phyloP scores from a whole-genome alignment of 1,140 invertebrate species.

The Periplaneta americana region DNA sequence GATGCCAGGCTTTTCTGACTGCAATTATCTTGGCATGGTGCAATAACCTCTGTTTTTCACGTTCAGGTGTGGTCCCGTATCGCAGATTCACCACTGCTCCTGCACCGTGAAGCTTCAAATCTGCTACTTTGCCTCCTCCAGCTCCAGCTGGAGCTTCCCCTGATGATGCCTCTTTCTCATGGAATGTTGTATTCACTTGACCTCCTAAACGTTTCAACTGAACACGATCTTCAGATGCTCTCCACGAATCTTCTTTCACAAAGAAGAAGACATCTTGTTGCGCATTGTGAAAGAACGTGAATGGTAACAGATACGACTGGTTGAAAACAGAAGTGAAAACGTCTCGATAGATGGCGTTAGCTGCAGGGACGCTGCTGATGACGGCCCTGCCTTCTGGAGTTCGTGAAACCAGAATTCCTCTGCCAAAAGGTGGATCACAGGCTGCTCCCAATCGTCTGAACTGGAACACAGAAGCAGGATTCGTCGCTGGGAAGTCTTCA shows the following conservation, averaged over 20 bases:
- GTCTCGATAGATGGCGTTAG: conserved; percentile 83
- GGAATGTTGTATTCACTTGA: conserved; percentile 89
- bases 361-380: conserved; percentile 77
- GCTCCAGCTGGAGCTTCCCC: background rate
- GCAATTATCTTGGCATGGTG: conserved; percentile 83
- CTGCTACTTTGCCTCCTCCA: conserved; percentile 30
- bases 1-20: conserved; percentile 85
- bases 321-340: conserved; percentile 94
- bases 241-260: conserved; percentile 85
- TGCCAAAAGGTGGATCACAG: conserved; percentile 83
- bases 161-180: conserved; percentile 62
- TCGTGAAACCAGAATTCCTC: conserved; percentile 81
- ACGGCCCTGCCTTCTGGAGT: conserved; percentile 72
- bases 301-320: conserved; percentile 78
- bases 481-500: conserved; percentile 25
- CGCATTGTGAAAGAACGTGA: conserved; percentile 82
- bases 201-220: conserved; percentile 83
- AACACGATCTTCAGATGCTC: conserved; percentile 79
- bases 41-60: conserved; percentile 80
- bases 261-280: conserved; percentile 93
- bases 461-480: conserved; percentile 21
- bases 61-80: conserved; percentile 84
- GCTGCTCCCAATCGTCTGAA: conserved; percentile 57
- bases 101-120: conserved; percentile 79
- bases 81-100: conserved; percentile 77